Percentiles rank a stretch among this genome's conserved stretches.
phyloP scores from a whole-genome alignment of 2,888 invertebrate species.

The Pollenia amentaria region DNA sequence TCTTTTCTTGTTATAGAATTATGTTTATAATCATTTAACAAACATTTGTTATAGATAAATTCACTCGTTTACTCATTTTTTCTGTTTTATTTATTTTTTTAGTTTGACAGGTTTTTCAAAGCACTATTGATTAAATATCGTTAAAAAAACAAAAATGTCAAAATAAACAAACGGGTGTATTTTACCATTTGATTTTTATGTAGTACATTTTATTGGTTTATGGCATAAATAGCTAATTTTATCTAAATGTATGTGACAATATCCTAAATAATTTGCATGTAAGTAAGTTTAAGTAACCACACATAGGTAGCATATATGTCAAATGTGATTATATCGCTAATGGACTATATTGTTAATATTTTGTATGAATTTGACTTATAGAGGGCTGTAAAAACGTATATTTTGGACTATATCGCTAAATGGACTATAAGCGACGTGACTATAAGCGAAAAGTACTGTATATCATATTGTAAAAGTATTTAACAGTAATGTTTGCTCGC shows the following conservation, averaged over 20 bases:
- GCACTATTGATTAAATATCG: conserved; percentile 13
- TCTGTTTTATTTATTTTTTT: conserved; percentile 14
- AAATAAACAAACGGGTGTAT: too few species aligned
- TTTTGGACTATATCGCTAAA: conserved; percentile 1
- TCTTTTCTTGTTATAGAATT: conserved; percentile 29
- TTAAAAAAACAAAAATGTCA: too few species aligned
- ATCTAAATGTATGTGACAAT: too few species aligned
- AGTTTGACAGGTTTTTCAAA: not conserved
- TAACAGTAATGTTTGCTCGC: too few species aligned
- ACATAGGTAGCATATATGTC: not conserved
- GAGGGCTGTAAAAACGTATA: not conserved
- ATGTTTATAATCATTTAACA: conserved; percentile 40
- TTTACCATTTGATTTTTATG: too few species aligned
- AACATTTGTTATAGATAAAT: conserved; percentile 41
- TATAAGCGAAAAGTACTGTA: conserved; percentile 6
- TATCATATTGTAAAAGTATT: too few species aligned
- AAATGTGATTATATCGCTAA: not conserved
- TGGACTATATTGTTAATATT: not conserved
- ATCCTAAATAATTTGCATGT: too few species aligned
- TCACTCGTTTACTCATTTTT: conserved; percentile 43
- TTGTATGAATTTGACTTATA: conserved; percentile 1
- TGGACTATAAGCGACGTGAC: conserved; percentile 8
- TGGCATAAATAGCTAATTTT: too few species aligned
- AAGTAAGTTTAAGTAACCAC: not conserved
- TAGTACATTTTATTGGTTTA: too few species aligned